Percentiles rank a stretch among this genome's conserved stretches.
Conservation (phyloP, 2,888 invertebrate species). For the Ommatoiulus sabulosus region DNA sequence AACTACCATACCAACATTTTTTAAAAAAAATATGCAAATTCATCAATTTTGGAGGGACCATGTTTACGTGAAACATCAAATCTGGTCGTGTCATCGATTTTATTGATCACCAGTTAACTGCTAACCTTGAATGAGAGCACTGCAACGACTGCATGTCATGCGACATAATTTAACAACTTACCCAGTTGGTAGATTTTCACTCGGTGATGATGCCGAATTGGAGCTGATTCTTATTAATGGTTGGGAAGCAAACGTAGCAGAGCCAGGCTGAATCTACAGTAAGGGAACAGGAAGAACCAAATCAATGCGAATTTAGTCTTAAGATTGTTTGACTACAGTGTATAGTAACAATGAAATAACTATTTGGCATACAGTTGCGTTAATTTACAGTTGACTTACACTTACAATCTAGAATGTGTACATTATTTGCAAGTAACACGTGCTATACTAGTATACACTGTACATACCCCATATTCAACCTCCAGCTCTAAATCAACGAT, state of each 20-base stretch:
- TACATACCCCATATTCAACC: not conserved
- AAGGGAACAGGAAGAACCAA: conserved; percentile 31
- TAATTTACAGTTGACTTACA: conserved; percentile 33
- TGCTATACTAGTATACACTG: not conserved
- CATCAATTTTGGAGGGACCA: not conserved
- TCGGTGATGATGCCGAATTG: not conserved
- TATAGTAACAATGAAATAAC: conserved; percentile 2
- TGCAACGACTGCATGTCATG: not conserved
- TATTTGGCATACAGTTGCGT: not conserved
- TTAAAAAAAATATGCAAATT: not conserved
- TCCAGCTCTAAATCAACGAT: not conserved
- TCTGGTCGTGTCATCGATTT: not conserved
- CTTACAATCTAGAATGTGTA: not conserved
- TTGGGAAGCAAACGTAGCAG: conserved; percentile 35
- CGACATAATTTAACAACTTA: conserved; percentile 13
- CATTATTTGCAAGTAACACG: not conserved
- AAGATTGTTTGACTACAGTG: not conserved
- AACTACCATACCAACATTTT: not conserved
- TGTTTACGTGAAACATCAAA: not conserved
- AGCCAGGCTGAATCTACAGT: conserved; percentile 37
- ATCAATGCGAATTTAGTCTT: conserved; percentile 19
- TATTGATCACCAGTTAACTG: not conserved
- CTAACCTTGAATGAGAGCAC: not conserved
- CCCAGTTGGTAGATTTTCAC: conserved; percentile 52
- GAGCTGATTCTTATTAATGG: conserved; percentile 52